Conservation (phyloP, 2,888 invertebrate genomes). For the Thysanoteuthis rhombus region DNA sequence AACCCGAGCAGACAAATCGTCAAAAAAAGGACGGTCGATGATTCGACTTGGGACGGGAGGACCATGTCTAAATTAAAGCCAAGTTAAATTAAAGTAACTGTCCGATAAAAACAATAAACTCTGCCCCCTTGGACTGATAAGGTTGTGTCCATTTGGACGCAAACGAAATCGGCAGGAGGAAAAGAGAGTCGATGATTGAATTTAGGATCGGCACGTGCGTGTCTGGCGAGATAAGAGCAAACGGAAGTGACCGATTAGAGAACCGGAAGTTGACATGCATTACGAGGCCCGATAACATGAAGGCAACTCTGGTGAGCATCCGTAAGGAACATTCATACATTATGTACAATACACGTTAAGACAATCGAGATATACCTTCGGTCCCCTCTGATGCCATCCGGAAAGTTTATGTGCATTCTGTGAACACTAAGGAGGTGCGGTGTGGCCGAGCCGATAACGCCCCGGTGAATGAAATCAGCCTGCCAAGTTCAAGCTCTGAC, state of each 20-base stretch:
- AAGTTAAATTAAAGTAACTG: background rate
- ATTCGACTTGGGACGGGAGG: background rate
- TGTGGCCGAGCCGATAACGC: no score
- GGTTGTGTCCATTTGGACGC: background rate
- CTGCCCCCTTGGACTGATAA: background rate
- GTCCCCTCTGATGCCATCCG: background rate
- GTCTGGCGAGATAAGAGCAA: background rate
- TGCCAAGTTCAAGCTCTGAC: no score
- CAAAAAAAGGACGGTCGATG: background rate
- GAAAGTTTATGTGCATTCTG: background rate
- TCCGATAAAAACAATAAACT: slow-evolving; percentile 1
- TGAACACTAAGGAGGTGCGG: no score
- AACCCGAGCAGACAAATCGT: background rate
- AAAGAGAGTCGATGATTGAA: background rate
- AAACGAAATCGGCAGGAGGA: background rate
- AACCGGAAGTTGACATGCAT: background rate
- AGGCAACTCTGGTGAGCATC: background rate
- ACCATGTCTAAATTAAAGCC: background rate
- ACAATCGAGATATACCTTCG: background rate
- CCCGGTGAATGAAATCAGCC: no score
- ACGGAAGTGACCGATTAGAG: background rate
- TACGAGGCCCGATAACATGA: background rate
- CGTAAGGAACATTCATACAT: background rate
- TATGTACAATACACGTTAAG: background rate
- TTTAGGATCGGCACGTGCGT: background rate